These are phyloP conservation scores for Ahaetulla prasina DNA, from an alignment of 2,113 vertebrate genomes.

Conservation along the genomic window DNA sequence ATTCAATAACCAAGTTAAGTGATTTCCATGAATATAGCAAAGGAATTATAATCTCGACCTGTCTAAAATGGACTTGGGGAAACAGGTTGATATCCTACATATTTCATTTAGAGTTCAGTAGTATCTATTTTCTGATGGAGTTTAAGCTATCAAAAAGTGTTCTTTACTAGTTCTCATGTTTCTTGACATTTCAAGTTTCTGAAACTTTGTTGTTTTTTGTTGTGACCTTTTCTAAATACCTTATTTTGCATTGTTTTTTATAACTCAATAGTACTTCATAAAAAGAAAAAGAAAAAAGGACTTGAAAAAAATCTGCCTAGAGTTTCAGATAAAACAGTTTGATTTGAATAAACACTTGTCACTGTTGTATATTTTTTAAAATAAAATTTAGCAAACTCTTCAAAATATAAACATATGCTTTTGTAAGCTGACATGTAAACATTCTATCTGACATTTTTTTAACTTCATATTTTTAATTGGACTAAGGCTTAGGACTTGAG, in stretches of 20 bases:
- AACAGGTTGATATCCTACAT: background rate
- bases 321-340: background rate
- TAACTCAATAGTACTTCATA: conserved; percentile 40
- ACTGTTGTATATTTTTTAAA: background rate
- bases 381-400: background rate
- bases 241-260: conserved; percentile 58
- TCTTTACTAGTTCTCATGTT: conserved; percentile 36
- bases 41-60: background rate
- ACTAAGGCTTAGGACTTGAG: background rate
- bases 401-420: background rate
- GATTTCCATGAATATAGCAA: background rate
- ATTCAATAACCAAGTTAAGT: background rate
- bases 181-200: conserved; percentile 57
- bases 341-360: background rate
- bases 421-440: background rate
- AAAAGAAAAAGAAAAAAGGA: background rate
- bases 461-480: background rate
- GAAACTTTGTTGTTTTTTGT: conserved; percentile 22
- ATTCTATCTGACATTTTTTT: background rate
- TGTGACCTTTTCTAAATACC: conserved; percentile 60
- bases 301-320: background rate
- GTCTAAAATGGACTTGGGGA: background rate
- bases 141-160: conserved; percentile 31
- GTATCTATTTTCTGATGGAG: conserved; percentile 14
- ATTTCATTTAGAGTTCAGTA: background rate